These are phyloP conservation scores for Phaetusa simplex DNA, from an alignment of 2,113 vertebrate species.

Conservation along the genomic window DNA sequence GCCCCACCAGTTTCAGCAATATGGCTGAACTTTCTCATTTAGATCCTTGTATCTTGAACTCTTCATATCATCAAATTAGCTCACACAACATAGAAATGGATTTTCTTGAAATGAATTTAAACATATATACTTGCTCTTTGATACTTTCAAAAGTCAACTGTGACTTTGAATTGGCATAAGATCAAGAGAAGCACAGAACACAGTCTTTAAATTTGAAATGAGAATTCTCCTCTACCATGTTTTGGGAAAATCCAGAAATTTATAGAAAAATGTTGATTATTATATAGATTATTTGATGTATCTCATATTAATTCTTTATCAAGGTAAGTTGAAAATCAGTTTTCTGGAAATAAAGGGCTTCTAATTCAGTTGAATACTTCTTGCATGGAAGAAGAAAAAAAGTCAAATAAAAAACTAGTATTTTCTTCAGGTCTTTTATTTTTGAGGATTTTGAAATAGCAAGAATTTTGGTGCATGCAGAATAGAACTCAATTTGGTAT, in stretches of 20 bases:
- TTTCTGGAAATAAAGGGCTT: background rate
- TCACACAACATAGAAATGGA: background rate
- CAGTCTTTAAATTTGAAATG: background rate
- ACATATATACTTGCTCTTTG: background rate
- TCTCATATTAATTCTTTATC: background rate
- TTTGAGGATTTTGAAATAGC: background rate
- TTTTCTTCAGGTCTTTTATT: background rate
- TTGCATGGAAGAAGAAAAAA: background rate
- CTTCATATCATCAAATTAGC: background rate
- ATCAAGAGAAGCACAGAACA: background rate
- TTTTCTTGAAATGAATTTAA: background rate
- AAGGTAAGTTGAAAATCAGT: background rate
- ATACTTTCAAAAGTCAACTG: background rate
- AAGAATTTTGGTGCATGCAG: background rate
- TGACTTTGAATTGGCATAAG: background rate
- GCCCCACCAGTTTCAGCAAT: background rate
- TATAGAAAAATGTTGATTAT: background rate
- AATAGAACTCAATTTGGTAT: background rate
- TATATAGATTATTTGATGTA: background rate
- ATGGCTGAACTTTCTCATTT: background rate
- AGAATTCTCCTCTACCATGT: background rate
- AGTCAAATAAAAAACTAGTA: background rate
- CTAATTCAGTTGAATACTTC: background rate
- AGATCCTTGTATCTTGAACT: background rate
- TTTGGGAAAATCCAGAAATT: background rate